These are phyloP conservation scores for Orchesellides sinensis DNA, from an alignment of 2,888 invertebrate genomes.

Conservation along the genomic window DNA sequence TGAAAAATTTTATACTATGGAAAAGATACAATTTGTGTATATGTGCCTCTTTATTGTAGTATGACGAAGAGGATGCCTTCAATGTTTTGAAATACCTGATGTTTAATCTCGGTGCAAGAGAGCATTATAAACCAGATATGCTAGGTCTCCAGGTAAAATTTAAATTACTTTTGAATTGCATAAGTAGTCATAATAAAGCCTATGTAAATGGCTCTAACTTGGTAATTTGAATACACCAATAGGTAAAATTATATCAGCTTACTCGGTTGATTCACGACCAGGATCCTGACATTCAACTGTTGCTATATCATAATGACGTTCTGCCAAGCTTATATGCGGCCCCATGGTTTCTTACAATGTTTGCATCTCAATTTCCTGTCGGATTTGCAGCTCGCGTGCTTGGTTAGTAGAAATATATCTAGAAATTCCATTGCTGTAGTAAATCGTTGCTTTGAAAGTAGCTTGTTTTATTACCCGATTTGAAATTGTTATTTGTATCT, in stretches of 20 bases:
- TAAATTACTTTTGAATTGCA: neutral
- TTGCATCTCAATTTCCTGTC: constrained; percentile 97
- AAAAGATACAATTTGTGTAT: neutral
- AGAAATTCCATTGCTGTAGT: neutral
- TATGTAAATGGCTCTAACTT: neutral
- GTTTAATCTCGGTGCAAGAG: constrained; percentile 91
- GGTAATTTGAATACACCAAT: constrained; percentile 14
- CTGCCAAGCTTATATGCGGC: constrained; percentile 97
- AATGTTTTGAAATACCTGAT: constrained; percentile 91
- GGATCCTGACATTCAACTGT: constrained; percentile 90
- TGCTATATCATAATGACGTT: constrained; percentile 87
- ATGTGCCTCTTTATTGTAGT: constrained; percentile 82
- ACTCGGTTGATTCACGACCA: constrained; percentile 94
- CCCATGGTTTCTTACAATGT: constrained; percentile 96
- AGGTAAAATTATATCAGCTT: constrained; percentile 91
- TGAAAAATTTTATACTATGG: too few species aligned
- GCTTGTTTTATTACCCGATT: neutral
- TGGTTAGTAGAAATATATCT: constrained; percentile 81
- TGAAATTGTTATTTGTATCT: constrained; percentile 80
- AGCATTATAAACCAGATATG: constrained; percentile 97
- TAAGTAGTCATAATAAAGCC: neutral
- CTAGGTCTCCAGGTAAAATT: constrained; percentile 88
- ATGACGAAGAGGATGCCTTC: constrained; percentile 95
- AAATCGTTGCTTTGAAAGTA: too few species aligned
- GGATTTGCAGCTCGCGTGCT: constrained; percentile 97